Base-by-base conservation (phyloP, 37 sponge, comb jelly and placozoan species). In the Spongilla lacustris region DNA sequence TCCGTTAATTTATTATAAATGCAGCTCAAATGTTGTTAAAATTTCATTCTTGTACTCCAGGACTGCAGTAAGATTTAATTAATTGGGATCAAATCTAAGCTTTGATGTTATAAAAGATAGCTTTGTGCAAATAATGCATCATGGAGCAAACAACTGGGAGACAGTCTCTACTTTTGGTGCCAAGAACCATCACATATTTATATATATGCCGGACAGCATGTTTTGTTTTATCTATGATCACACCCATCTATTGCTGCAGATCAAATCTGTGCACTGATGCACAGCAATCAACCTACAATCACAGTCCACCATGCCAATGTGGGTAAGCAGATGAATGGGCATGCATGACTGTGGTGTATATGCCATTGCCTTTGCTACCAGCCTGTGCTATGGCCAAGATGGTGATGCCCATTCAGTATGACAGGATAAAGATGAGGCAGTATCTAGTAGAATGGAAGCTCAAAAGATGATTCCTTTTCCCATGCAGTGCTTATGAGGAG, bases 321-420 rank as follows among this genome's bases (percentile, higher is more conserved):
- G 49, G 66, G 49, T 0, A 26, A 25, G 0, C 80, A 79, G 23
- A 46, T 32, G n/a, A 66, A 66, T 31, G 36, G 3, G 3, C 37
- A 32, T n/a, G n/a, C n/a, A n/a, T 77, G 78, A 77, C 46, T 77
- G 80, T 49, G 58, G 58, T 79, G n/a, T 79, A 28, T 67, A 67
- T 67, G 69, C 81, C 4, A 67, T 80, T 32, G 81, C 81, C 3
- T 67, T n/a, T n/a, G n/a, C n/a, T n/a, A n/a, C n/a, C n/a, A 50
- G n/a, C n/a, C n/a, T n/a, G n/a, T n/a, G n/a, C n/a, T n/a, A n/a
- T n/a, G n/a, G n/a, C n/a, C n/a, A n/a, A n/a, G n/a, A n/a, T n/a
- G n/a, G n/a, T n/a, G n/a, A n/a, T n/a, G n/a, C n/a, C n/a, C n/a
- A n/a, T n/a, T n/a, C n/a, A n/a, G n/a, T n/a, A n/a, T n/a, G n/a